Base-by-base conservation (phyloP, 2,797 vertebrate genomes). In the Salarias fasciatus region DNA sequence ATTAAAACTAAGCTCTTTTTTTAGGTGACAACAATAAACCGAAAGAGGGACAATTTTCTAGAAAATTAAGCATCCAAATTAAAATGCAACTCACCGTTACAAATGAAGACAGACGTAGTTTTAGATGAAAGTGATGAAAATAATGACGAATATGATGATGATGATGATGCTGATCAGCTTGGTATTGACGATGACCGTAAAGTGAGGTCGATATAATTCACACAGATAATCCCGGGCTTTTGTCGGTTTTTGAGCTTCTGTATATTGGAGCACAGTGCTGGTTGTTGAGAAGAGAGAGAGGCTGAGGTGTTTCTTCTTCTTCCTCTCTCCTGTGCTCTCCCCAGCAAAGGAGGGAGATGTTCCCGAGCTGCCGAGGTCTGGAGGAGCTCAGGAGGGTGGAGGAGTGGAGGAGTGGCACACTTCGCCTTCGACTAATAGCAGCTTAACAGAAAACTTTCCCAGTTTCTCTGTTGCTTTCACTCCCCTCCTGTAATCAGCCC, bases 331-430 rank as follows among this genome's bases (percentile, higher is more conserved):
- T 24, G 18, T 47, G 42, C 72, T 77, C 81, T 82, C 55, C 61
- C 61, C 54, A 59, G 70, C 8, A 13, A 80, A 82, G 70, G 59
- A 82, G 67, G 64, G 67, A 73, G 79, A 77, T 65, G 60, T 29
- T 78, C 48, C 62, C 56, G 43, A 72, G 55, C 45, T 8, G 2
- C 38, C 18, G 28, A 59, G 14, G 14, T 65, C 18, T 53, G 45
- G 18, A 64, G 61, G 40, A 53, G 41, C 12, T 28, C n/a, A 40
- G 13, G 13, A 64, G 24, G 18, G 18, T 24, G 18, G 2, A 24
- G 59, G 66, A 52, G 41, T 47, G 63, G 51, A 24, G 18, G 18
- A 3, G 69, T 62, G 71, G 69, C 63, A 69, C 49, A 46, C 2
- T 41, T 48, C 46, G 11, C 45, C 37, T 53, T 45, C 30, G 37